phyloP scores from a whole-genome alignment of 2,888 invertebrate genomes.

The Galerucella nymphaeae region DNA sequence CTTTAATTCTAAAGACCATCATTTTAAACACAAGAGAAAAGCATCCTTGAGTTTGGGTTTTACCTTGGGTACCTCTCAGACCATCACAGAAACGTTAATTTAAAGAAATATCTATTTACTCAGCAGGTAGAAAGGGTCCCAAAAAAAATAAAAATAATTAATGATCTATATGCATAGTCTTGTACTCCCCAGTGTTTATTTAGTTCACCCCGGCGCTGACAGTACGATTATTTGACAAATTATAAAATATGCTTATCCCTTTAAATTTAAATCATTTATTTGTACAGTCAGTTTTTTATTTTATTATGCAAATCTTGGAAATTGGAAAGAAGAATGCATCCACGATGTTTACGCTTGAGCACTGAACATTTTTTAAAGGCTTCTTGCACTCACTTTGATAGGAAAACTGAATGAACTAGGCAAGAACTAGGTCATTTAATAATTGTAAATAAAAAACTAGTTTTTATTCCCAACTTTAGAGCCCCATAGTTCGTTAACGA shows the following conservation, averaged over 20 bases:
- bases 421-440: too few relatives aligned
- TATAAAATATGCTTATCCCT: slow-evolving; percentile 49
- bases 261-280: slow-evolving; percentile 43
- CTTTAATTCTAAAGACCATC: neutral
- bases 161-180: slow-evolving; percentile 61
- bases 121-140: slow-evolving; percentile 44
- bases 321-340: neutral
- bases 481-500: too few relatives aligned
- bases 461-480: too few relatives aligned
- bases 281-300: slow-evolving; percentile 37
- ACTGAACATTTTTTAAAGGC: neutral
- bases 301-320: neutral
- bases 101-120: slow-evolving; percentile 33
- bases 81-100: slow-evolving; percentile 29
- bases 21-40: neutral
- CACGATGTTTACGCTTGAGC: neutral
- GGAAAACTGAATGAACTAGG: too few relatives aligned
- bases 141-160: slow-evolving; percentile 52
- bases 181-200: slow-evolving; percentile 55
- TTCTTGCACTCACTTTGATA: too few relatives aligned
- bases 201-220: slow-evolving; percentile 53
- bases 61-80: slow-evolving; percentile 17
- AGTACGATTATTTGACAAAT: slow-evolving; percentile 57
- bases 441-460: too few relatives aligned
- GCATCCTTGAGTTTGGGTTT: slow-evolving; percentile 16